Base-by-base conservation (phyloP, 1,140 invertebrate genomes). In the Cyclina sinensis region DNA sequence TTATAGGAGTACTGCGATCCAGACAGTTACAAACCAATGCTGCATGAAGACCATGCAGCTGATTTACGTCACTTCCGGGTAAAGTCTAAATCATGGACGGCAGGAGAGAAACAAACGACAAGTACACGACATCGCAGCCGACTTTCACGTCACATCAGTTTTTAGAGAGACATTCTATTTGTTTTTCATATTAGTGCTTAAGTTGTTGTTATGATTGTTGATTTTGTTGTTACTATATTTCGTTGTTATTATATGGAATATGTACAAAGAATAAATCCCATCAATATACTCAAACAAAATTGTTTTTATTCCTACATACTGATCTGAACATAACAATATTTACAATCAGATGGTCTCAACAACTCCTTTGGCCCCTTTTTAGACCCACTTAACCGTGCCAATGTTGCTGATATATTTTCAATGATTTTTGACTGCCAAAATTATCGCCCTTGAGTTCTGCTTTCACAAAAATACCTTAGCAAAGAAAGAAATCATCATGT, bases 11-110 rank as follows among this genome's bases (percentile, higher is more conserved):
- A 27, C 4, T 78, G 80, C 35, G 32, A 62, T 4, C 80, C 70
- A n/a, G 18, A 11, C 35, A 62, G 54, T n/a, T 89, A 89, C 57
- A 84, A 76, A 51, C 81, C 87, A 24, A 89, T 83, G 81, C 48
- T 78, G 16, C 81, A 84, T 30, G 57, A 89, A 68, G 86, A 97
- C 78, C 97, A 97, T 92, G 96, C 97, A 73, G 96, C 96, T 21
- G 97, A 98, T 79, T 95, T 98, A 59, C 96, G 96, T 81, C 96
- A 97, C 90, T 98, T 98, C 93, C 96, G 97, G 35, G 96, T 96
- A 84, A 98, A 98, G 92, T 97, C 97, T 80, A 98, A 98, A 94
- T 97, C 97, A 14, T 96, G 88, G 94, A 89, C 91, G n/a, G 93
- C 89, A 0, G 91, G 90, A 46, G 92, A 92, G 37, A 91, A 89